Percentiles rank a stretch among this genome's conserved stretches.
Conservation (phyloP, 2,113 vertebrate genomes). For the Corydoras maculifer region DNA sequence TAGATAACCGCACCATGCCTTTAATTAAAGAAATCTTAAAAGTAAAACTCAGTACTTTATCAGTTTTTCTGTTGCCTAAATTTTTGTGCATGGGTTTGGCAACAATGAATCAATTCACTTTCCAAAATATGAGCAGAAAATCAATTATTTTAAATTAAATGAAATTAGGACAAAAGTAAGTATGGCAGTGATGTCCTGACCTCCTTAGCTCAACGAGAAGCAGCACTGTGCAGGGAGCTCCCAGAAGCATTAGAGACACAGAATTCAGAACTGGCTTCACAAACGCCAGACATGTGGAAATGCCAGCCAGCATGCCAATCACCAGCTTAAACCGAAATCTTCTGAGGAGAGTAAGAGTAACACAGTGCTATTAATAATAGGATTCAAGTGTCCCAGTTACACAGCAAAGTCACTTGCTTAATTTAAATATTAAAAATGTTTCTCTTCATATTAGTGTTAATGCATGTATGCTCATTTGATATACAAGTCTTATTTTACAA, state of each 20-base stretch:
- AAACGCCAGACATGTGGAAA: conserved; percentile 87
- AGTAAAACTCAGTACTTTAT: too few relatives aligned
- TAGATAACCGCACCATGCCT: too few relatives aligned
- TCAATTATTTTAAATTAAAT: too few relatives aligned
- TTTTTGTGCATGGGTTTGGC: too few relatives aligned
- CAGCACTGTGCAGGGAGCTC: conserved; percentile 83
- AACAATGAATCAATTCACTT: too few relatives aligned
- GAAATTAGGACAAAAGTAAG: neutral
- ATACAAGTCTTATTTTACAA: neutral
- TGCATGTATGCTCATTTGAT: neutral
- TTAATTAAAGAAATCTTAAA: too few relatives aligned
- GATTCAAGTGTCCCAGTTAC: too few relatives aligned
- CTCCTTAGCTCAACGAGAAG: conserved; percentile 88
- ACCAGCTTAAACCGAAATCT: conserved; percentile 90
- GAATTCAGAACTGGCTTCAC: conserved; percentile 92
- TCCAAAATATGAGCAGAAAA: too few relatives aligned
- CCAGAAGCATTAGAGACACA: conserved; percentile 88
- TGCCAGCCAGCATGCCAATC: conserved; percentile 81
- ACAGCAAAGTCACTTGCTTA: too few relatives aligned
- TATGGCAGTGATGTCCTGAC: conserved; percentile 53
- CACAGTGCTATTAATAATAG: neutral
- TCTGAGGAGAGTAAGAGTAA: neutral
- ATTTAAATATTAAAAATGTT: too few relatives aligned
- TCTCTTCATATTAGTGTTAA: too few relatives aligned
- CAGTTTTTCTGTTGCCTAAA: too few relatives aligned